phyloP scores from a whole-genome alignment of 2,113 vertebrate species.

The Piaya cayana region DNA sequence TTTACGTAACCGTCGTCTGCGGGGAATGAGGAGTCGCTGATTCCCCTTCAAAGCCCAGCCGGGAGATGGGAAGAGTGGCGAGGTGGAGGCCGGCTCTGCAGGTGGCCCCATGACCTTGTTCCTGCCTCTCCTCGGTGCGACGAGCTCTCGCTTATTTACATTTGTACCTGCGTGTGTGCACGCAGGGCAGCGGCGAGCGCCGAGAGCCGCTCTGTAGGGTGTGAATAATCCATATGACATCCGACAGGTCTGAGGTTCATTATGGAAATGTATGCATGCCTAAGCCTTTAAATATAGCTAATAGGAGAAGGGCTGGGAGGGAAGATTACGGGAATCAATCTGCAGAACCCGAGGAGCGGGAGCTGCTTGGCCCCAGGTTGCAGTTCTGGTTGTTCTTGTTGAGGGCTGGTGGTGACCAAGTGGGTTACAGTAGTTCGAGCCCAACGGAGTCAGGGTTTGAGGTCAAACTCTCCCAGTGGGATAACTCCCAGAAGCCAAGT shows the following conservation, averaged over 20 bases:
- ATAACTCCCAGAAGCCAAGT: too few species aligned
- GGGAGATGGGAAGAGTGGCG: background rate
- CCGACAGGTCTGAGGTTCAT: background rate
- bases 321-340: background rate
- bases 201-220: background rate
- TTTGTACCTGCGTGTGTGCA: accelerated
- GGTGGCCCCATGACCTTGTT: conserved; percentile 22
- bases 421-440: background rate
- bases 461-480: background rate
- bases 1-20: background rate
- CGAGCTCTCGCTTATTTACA: background rate
- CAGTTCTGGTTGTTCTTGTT: accelerated
- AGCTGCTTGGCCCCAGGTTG: background rate
- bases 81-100: conserved; percentile 22
- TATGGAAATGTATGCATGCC: conserved; percentile 37
- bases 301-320: conserved; percentile 17
- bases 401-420: background rate
- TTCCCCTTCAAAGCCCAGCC: conserved; percentile 43
- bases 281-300: conserved; percentile 27
- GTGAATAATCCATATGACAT: background rate
- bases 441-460: background rate
- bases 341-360: background rate
- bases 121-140: background rate
- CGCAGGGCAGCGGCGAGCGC: accelerated
- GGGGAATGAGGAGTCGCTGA: background rate